Evolutionary conservation across 2,797 vertebrate species (phyloP).

Genomic region (Pantherophis alleghaniensis): DNA sequence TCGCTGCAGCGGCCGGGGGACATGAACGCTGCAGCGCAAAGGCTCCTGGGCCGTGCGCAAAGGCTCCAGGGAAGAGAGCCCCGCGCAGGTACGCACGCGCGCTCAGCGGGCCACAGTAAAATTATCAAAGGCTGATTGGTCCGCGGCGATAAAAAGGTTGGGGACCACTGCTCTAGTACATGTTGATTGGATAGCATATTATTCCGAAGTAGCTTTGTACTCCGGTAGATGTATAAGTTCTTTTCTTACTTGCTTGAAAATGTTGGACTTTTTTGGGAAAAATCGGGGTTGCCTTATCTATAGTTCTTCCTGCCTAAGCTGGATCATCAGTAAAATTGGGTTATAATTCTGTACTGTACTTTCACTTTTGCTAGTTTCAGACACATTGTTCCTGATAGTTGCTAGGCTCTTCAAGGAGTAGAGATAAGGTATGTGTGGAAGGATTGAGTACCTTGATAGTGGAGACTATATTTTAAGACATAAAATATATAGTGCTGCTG

Average conservation of each 20-base stretch:
- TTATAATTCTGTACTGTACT: not conserved
- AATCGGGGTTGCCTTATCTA: not conserved
- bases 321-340: not conserved
- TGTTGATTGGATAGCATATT: not conserved
- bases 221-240: no score
- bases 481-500: not conserved
- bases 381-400: not conserved
- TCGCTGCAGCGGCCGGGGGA: no score
- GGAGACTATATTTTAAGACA: not conserved
- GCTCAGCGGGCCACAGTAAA: no score
- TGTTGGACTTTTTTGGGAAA: not conserved
- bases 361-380: not conserved
- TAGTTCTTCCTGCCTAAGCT: no score
- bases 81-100: no score
- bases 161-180: no score
- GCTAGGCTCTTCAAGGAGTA: not conserved
- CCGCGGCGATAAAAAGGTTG: no score
- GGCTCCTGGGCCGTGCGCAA: no score
- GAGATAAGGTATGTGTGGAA: not conserved
- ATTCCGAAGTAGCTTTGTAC: not conserved
- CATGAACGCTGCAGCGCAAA: no score
- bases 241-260: not conserved
- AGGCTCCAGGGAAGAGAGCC: no score
- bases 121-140: no score
- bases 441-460: not conserved